phyloP scores from a whole-genome alignment of 2,113 vertebrate genomes.

The Anarhynchus alexandrinus region DNA sequence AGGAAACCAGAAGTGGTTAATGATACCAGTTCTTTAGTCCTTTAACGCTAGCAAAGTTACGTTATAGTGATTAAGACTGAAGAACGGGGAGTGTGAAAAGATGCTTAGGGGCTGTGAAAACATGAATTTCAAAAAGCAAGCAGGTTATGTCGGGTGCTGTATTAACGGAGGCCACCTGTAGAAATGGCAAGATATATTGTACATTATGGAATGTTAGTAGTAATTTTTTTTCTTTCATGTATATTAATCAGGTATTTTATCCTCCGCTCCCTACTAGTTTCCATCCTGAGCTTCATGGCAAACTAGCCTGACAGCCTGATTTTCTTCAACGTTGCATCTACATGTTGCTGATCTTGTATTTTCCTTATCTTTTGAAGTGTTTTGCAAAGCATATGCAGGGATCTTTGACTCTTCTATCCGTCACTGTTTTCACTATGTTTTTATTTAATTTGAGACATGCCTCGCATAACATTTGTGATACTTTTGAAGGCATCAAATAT shows the following conservation, averaged over 20 bases:
- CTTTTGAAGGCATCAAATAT: neutral
- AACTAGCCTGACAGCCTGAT: neutral
- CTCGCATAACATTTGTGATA: neutral
- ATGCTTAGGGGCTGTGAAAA: neutral
- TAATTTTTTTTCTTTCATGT: neutral
- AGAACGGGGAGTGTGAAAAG: neutral
- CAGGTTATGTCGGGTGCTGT: neutral
- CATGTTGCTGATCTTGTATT: neutral
- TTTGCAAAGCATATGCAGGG: neutral
- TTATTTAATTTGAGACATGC: neutral
- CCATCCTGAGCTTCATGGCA: neutral
- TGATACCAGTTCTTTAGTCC: neutral
- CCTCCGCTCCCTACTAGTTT: neutral
- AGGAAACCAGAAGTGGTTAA: neutral
- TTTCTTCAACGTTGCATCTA: neutral
- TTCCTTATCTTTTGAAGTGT: neutral
- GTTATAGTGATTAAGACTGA: constrained; percentile 37
- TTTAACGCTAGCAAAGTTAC: neutral
- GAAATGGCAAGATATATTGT: neutral
- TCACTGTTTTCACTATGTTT: neutral
- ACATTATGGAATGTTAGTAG: neutral
- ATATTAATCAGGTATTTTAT: neutral
- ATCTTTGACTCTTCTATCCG: neutral
- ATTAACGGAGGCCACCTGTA: neutral
- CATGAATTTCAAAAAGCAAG: neutral